Conservation (phyloP, 2,888 invertebrate genomes). For the Pollenia griseotomentosa region DNA sequence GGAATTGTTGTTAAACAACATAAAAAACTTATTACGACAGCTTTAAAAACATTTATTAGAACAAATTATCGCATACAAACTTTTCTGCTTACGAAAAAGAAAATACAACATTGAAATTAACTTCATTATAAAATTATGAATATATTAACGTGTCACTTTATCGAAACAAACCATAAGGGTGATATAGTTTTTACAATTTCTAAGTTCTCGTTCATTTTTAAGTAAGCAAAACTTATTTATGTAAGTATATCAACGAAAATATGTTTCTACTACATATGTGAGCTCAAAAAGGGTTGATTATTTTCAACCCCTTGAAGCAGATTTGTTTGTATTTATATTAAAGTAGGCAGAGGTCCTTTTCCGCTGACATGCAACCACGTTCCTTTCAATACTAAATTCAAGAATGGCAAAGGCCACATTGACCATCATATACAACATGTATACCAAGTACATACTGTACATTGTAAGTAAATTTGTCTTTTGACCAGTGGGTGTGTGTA, state of each 20-base stretch:
- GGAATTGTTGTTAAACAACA: no score
- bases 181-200: constrained; percentile 2
- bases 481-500: constrained; percentile 51
- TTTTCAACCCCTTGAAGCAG: constrained; percentile 49
- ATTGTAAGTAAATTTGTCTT: not conserved
- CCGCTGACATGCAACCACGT: constrained; percentile 47
- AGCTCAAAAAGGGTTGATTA: constrained; percentile 52
- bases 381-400: constrained; percentile 29
- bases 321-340: constrained; percentile 39
- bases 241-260: not conserved
- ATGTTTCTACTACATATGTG: not conserved
- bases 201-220: not conserved
- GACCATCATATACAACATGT: constrained; percentile 30
- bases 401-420: constrained; percentile 53
- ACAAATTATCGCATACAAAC: no score
- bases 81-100: not conserved
- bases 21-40: no score
- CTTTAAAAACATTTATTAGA: no score
- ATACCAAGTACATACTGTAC: not conserved
- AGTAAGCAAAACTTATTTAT: not conserved
- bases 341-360: constrained; percentile 7
- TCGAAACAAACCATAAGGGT: constrained; percentile 16
- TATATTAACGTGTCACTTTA: constrained; percentile 40
- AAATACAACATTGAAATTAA: not conserved
- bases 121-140: constrained; percentile 39